A percentile compares a stretch with the other conserved stretches of the same genome.
Conservation (phyloP, 2,797 vertebrate genomes). For the Coendou prehensilis region DNA sequence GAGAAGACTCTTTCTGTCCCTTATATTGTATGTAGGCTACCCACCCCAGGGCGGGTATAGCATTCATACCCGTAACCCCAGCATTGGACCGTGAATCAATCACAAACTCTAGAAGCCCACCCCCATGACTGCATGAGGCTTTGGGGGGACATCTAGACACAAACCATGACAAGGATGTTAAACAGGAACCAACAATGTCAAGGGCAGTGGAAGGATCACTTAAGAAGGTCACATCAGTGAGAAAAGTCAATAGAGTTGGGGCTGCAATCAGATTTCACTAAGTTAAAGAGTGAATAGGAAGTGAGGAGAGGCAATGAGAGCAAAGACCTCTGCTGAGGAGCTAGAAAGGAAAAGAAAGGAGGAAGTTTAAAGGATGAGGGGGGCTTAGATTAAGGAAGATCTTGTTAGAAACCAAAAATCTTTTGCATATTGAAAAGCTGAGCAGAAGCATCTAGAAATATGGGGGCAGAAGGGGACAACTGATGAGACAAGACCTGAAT, state of each 20-base stretch:
- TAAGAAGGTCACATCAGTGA: not conserved
- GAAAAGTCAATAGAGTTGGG: not conserved
- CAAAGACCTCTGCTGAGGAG: not conserved
- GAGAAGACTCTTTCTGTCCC: no score
- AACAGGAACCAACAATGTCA: not conserved
- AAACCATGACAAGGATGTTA: no score
- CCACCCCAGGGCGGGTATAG: no score
- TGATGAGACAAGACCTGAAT: not conserved
- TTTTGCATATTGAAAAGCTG: not conserved
- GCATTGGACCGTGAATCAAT: no score
- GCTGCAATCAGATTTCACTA: not conserved
- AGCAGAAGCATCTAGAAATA: not conserved
- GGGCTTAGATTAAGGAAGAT: not conserved
- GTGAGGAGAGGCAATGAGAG: no score
- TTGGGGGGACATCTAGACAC: no score
- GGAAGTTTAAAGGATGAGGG: not conserved
- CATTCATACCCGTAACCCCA: no score
- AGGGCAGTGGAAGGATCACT: not conserved
- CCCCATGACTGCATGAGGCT: no score
- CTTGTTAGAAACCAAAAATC: slow-evolving; percentile 11
- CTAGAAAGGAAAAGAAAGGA: not conserved
- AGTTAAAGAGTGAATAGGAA: not conserved
- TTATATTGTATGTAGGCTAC: no score
- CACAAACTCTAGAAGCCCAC: no score
- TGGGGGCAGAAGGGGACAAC: accelerated